Evolutionary conservation across 2,113 vertebrate genomes (phyloP).

Genomic region (Proteles cristata): DNA sequence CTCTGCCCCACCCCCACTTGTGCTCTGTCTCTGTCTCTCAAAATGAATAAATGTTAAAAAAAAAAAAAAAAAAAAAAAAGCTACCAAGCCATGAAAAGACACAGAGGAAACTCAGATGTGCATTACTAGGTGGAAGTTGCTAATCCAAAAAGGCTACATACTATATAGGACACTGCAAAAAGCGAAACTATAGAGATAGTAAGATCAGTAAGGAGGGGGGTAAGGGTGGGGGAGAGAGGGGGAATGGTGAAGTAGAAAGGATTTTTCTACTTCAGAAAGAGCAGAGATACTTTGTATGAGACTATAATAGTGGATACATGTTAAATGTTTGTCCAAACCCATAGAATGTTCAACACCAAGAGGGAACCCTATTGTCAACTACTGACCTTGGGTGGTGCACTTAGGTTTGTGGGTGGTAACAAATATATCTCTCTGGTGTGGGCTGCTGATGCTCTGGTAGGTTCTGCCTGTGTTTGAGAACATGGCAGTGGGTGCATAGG

Average conservation of each 20-base stretch:
- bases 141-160: background rate
- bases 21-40: no score
- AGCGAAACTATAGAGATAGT: background rate
- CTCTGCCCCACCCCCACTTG: no score
- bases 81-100: background rate
- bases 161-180: background rate
- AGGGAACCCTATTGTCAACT: background rate
- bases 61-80: background rate
- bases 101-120: background rate
- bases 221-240: background rate
- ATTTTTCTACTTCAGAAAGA: background rate
- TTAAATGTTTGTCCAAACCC: background rate
- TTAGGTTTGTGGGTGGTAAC: background rate
- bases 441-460: rapidly evolving
- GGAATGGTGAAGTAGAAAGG: background rate
- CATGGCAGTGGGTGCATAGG: background rate
- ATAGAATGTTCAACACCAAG: background rate
- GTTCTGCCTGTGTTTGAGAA: no score
- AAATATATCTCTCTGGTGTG: background rate
- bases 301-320: background rate
- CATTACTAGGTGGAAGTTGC: background rate
- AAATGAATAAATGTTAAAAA: no score
- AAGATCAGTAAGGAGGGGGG: background rate
- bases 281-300: background rate
- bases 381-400: background rate